phyloP scores from a whole-genome alignment of 2,888 invertebrate species.

The Orthosia gracilis region DNA sequence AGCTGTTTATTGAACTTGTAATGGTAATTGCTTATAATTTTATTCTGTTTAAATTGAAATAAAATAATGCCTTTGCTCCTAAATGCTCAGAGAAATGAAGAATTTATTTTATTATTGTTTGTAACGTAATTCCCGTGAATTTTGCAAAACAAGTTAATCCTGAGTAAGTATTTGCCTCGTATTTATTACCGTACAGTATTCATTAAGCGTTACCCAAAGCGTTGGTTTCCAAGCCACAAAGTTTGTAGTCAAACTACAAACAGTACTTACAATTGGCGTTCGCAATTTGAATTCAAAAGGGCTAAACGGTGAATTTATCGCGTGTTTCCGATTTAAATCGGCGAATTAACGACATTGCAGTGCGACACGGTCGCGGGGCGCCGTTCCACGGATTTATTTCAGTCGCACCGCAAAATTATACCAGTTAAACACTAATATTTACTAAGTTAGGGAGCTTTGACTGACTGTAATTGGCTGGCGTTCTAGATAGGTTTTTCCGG shows the following conservation, averaged over 20 bases:
- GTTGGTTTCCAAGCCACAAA: slow-evolving; percentile 42
- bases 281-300: slow-evolving; percentile 83
- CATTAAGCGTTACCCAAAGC: slow-evolving; percentile 22
- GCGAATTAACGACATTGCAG: slow-evolving; percentile 87
- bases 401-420: slow-evolving; percentile 67
- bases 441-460: slow-evolving; percentile 34
- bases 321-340: slow-evolving; percentile 89
- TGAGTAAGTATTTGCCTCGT: not conserved
- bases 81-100: no score
- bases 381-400: slow-evolving; percentile 83
- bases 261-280: slow-evolving; percentile 72
- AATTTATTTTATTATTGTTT: slow-evolving; percentile 7
- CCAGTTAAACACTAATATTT: slow-evolving; percentile 44
- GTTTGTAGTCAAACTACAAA: slow-evolving; percentile 55
- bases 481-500: slow-evolving; percentile 27
- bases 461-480: slow-evolving; percentile 23
- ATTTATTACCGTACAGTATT: slow-evolving; percentile 6
- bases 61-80: no score
- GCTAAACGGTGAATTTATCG: slow-evolving; percentile 87
- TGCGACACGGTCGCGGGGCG: slow-evolving; percentile 73
- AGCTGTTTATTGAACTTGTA: no score
- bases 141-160: not conserved
- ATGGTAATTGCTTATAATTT: not conserved
- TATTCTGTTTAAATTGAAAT: not conserved
- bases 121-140: not conserved